phyloP scores from a whole-genome alignment of 1,140 invertebrate species.

The Tetragonula clypearis region DNA sequence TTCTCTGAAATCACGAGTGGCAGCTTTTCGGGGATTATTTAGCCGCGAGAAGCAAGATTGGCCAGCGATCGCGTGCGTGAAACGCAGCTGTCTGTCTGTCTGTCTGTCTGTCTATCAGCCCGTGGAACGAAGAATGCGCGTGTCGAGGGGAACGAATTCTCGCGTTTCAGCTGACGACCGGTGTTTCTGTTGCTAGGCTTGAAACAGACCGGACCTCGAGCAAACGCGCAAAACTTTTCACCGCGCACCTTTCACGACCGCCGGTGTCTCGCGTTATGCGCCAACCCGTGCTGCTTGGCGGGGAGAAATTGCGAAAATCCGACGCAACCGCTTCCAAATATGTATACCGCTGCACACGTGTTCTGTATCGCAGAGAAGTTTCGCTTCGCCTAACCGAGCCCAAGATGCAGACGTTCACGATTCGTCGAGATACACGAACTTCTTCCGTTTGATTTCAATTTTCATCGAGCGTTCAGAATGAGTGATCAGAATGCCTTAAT shows the following conservation, averaged over 20 bases:
- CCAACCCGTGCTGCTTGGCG: not conserved
- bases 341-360: constrained; percentile 26
- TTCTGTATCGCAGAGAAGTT: constrained; percentile 6
- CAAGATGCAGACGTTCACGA: not conserved
- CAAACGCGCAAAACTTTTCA: constrained; percentile 33
- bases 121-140: constrained; percentile 61
- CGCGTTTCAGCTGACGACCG: constrained; percentile 61
- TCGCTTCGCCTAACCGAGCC: constrained; percentile 10
- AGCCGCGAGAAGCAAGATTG: not conserved
- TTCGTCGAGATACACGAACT: too few species aligned
- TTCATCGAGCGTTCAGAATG: too few species aligned
- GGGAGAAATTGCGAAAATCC: constrained; percentile 52
- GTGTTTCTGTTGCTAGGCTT: constrained; percentile 58
- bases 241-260: constrained; percentile 34
- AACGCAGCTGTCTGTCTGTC: constrained; percentile 4
- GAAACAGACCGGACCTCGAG: constrained; percentile 12
- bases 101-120: constrained; percentile 9
- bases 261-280: constrained; percentile 23
- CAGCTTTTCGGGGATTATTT: not conserved
- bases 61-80: constrained; percentile 24
- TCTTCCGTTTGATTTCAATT: too few species aligned
- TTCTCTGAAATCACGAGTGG: too few species aligned
- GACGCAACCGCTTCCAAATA: constrained; percentile 53
- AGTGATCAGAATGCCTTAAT: too few species aligned
- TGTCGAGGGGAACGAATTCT: constrained; percentile 63